Evolutionary conservation across 2,888 invertebrate species (phyloP).

Genomic region (Agrotis puta): DNA sequence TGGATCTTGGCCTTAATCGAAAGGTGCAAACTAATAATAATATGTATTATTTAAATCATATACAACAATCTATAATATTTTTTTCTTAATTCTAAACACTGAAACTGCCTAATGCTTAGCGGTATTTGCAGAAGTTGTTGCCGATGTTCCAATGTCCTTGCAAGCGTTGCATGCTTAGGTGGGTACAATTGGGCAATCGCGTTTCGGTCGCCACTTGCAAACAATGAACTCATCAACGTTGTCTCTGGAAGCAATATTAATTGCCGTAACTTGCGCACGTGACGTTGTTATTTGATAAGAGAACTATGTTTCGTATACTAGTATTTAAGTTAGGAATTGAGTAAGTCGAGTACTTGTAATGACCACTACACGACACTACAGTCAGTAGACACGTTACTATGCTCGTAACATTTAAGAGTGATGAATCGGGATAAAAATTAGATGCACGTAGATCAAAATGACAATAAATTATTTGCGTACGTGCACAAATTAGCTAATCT

Average conservation of each 20-base stretch:
- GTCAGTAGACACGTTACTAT: slow-evolving; percentile 1
- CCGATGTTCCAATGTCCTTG: slow-evolving; percentile 78
- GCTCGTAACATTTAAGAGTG: neutral
- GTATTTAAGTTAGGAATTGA: slow-evolving; percentile 57
- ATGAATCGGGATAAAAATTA: slow-evolving; percentile 3
- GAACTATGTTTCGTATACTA: slow-evolving; percentile 58
- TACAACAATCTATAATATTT: slow-evolving; percentile 11
- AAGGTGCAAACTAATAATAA: slow-evolving; percentile 43
- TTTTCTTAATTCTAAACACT: slow-evolving; percentile 11
- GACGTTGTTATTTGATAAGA: slow-evolving; percentile 72
- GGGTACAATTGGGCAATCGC: slow-evolving; percentile 80
- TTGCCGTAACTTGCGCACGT: slow-evolving; percentile 75
- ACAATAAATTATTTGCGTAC: slow-evolving; percentile 2
- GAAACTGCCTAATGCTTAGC: slow-evolving; percentile 25
- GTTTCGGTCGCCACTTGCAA: slow-evolving; percentile 84
- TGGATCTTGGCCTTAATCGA: slow-evolving; percentile 42
- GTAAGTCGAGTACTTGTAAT: slow-evolving; percentile 39
- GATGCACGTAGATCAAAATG: neutral
- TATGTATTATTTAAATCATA: slow-evolving; percentile 48
- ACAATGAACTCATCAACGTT: slow-evolving; percentile 87
- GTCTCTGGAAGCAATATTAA: slow-evolving; percentile 82
- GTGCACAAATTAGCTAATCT: neutral
- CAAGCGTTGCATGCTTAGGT: slow-evolving; percentile 74
- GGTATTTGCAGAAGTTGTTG: slow-evolving; percentile 67
- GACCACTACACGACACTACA: slow-evolving; percentile 1